Base-by-base conservation (phyloP, 1,140 invertebrate species). In the Littorina saxatilis region DNA sequence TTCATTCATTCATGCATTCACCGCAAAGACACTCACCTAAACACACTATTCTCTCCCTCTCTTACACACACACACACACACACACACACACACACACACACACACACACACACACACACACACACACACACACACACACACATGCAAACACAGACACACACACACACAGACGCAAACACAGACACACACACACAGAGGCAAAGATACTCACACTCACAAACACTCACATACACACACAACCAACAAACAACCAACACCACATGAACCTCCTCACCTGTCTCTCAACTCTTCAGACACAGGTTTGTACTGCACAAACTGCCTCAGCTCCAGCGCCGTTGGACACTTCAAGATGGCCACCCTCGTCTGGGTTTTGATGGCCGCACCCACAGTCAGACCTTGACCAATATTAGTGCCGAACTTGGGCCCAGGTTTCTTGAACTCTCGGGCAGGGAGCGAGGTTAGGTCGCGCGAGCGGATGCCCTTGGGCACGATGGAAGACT, bases 291-390 rank as follows among this genome's bases (percentile, higher is more conserved):
- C 82, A 43, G 86, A 80, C 29, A 92, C 87, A 35, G 91, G 90
- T 72, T 88, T 90, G 81, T 91, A 92, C 87, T 92, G 90, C 40
- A 92, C 84, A 72, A 92, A 76, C 78, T 91, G 91, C 74, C 91
- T 82, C 5, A 92, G 76, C 74, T 92, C 90, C 63, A 92, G 83
- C 1, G 86, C 79, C 29, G 79, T 58, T 2, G 91, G 91, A 85
- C 91, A 92, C 79, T 90, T 90, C 9, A 90, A 79, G 55, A 90
- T 87, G 11, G 87, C 87, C 32, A 88, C 84, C 29, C 84, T 80
- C 20, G 79, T 43, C 50, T 81, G 82, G 35, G 58, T 63, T 72
- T 86, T 89, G 23, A 86, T 82, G 20, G 85, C 85, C 50, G 81
- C 81, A 29, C 90, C 90, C 50, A 92, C 85, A 47, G 84, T 83